These are phyloP conservation scores for Hoplodrina ambigua DNA, from an alignment of 2,888 invertebrate species.

Conservation along the genomic window DNA sequence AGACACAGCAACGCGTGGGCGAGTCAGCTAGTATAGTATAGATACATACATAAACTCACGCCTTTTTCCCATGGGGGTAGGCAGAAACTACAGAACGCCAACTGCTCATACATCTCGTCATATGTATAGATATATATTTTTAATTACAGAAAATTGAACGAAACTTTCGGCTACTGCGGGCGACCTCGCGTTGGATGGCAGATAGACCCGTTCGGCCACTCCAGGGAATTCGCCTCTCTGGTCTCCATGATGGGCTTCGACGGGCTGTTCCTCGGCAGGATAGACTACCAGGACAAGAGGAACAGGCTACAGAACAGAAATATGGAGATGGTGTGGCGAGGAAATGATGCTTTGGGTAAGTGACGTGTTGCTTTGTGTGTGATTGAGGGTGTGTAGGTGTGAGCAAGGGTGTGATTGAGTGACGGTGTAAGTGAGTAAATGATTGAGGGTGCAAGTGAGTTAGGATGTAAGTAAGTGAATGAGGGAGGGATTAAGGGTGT, in stretches of 20 bases:
- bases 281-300: constrained; percentile 96
- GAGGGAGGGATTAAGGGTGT: too few species aligned
- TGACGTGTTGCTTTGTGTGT: background rate
- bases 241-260: constrained; percentile 96
- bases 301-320: constrained; percentile 90
- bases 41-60: too few species aligned
- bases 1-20: too few species aligned
- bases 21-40: too few species aligned
- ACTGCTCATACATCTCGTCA: too few species aligned
- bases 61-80: too few species aligned
- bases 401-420: background rate
- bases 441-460: background rate
- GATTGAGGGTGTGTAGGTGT: background rate
- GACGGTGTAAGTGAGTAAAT: too few species aligned
- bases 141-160: constrained; percentile 88
- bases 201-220: constrained; percentile 96
- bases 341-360: constrained; percentile 93
- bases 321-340: constrained; percentile 96
- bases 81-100: too few species aligned
- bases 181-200: constrained; percentile 95
- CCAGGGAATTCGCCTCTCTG: constrained; percentile 95
- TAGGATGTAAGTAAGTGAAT: background rate
- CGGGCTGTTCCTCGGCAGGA: constrained; percentile 95
- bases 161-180: constrained; percentile 93
- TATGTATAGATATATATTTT: background rate